Percentiles rank a stretch among this genome's conserved stretches.
Conservation (phyloP, 1,140 invertebrate genomes). For the Campoletis sonorensis region DNA sequence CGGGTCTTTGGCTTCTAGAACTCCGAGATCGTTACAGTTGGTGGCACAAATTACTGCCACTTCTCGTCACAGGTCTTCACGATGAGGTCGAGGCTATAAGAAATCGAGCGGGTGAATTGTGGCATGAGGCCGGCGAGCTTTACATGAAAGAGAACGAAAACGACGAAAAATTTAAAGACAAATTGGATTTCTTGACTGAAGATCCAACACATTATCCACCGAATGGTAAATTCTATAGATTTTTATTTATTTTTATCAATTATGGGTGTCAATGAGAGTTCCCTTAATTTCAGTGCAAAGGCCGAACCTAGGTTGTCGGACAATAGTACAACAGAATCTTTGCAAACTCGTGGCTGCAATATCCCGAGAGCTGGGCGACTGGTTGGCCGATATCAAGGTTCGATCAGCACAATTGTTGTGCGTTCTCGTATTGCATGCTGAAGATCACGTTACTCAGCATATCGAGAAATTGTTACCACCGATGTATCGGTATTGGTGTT, state of each 20-base stretch:
- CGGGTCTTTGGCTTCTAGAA: constrained; percentile 82
- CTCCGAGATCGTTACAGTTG: constrained; percentile 87
- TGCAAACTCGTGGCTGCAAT: constrained; percentile 83
- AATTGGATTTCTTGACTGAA: constrained; percentile 82
- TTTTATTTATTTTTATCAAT: neutral
- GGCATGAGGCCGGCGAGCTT: constrained; percentile 82
- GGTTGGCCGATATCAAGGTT: constrained; percentile 83
- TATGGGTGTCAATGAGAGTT: too few species aligned
- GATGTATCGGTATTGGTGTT: constrained; percentile 74
- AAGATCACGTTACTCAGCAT: constrained; percentile 84
- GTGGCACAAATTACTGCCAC: constrained; percentile 85
- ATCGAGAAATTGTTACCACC: constrained; percentile 79
- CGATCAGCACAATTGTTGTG: constrained; percentile 86
- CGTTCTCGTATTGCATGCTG: constrained; percentile 82
- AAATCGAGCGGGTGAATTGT: constrained; percentile 78
- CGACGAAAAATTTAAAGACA: constrained; percentile 85
- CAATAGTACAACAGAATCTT: constrained; percentile 82
- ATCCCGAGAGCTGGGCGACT: constrained; percentile 83
- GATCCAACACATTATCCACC: constrained; percentile 81
- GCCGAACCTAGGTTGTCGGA: constrained; percentile 86
- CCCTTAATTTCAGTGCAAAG: constrained; percentile 76
- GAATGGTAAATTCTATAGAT: constrained; percentile 71
- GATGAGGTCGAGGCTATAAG: constrained; percentile 84
- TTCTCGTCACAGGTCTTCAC: constrained; percentile 85
- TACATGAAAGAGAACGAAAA: constrained; percentile 87